Evolutionary conservation across 2,888 invertebrate species (phyloP).

Genomic region (Gandaritis pyraliata): DNA sequence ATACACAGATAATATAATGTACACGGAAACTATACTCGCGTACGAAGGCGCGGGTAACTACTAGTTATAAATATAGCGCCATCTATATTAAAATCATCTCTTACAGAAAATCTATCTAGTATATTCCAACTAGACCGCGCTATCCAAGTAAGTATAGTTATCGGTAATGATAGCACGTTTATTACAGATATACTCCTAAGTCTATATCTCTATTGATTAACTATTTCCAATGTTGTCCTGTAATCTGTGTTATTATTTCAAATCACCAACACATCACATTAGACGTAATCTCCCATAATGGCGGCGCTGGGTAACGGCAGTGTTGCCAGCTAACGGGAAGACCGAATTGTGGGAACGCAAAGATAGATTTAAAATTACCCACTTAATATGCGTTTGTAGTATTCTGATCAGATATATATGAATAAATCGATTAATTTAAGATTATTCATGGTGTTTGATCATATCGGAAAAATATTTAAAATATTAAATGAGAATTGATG

Average conservation of each 20-base stretch:
- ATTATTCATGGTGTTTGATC: constrained; percentile 17
- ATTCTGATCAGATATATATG: constrained; percentile 21
- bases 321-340: constrained; percentile 55
- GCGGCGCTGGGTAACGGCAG: constrained; percentile 56
- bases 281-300: constrained; percentile 79
- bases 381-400: constrained; percentile 30
- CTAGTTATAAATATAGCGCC: too few relatives aligned
- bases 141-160: too few relatives aligned
- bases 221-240: constrained; percentile 56
- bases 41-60: too few relatives aligned
- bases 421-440: constrained; percentile 18
- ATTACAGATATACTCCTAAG: too few relatives aligned
- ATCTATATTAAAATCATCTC: too few relatives aligned
- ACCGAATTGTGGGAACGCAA: constrained; percentile 59
- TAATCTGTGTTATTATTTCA: constrained; percentile 82
- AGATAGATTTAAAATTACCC: constrained; percentile 46
- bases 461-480: constrained; percentile 6
- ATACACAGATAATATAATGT: too few relatives aligned
- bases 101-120: too few relatives aligned
- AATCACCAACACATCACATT: constrained; percentile 80
- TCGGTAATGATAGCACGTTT: too few relatives aligned
- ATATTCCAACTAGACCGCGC: too few relatives aligned
- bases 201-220: constrained; percentile 67
- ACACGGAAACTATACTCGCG: too few relatives aligned
- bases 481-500: constrained; percentile 13